These are phyloP conservation scores for Pangasius larnaudii DNA, from an alignment of 2,797 vertebrate genomes.

Conservation along the genomic window DNA sequence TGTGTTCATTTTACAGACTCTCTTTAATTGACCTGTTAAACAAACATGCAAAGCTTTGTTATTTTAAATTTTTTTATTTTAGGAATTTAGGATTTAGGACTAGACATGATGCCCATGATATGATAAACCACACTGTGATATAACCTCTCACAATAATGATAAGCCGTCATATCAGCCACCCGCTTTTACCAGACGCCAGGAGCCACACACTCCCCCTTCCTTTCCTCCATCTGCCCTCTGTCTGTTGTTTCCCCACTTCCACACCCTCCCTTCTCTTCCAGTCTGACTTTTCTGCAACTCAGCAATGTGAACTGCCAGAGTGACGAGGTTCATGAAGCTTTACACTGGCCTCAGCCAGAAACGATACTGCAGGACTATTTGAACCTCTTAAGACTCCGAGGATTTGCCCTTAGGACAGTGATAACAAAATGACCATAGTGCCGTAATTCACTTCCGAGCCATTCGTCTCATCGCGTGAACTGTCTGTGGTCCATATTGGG, in stretches of 20 bases:
- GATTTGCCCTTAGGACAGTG: slow-evolving; percentile 40
- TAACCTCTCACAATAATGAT: slow-evolving; percentile 11
- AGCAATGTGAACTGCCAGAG: slow-evolving; percentile 34
- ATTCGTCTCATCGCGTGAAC: slow-evolving; percentile 62
- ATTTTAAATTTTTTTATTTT: neutral
- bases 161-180: slow-evolving; percentile 22
- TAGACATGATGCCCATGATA: neutral
- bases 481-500: slow-evolving; percentile 76
- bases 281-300: slow-evolving; percentile 25
- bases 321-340: slow-evolving; percentile 37
- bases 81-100: neutral
- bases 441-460: slow-evolving; percentile 45
- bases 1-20: neutral
- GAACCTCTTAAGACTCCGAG: slow-evolving; percentile 44
- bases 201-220: slow-evolving; percentile 25
- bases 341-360: slow-evolving; percentile 32
- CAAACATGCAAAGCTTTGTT: neutral
- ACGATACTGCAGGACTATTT: slow-evolving; percentile 34
- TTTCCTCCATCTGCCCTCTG: slow-evolving; percentile 29
- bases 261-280: slow-evolving; percentile 28
- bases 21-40: neutral
- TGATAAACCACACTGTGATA: neutral
- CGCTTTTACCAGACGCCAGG: slow-evolving; percentile 14
- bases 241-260: slow-evolving; percentile 26
- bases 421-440: slow-evolving; percentile 46